phyloP scores from a whole-genome alignment of 2,113 vertebrate genomes.

The Gymnocephalus cernua region DNA sequence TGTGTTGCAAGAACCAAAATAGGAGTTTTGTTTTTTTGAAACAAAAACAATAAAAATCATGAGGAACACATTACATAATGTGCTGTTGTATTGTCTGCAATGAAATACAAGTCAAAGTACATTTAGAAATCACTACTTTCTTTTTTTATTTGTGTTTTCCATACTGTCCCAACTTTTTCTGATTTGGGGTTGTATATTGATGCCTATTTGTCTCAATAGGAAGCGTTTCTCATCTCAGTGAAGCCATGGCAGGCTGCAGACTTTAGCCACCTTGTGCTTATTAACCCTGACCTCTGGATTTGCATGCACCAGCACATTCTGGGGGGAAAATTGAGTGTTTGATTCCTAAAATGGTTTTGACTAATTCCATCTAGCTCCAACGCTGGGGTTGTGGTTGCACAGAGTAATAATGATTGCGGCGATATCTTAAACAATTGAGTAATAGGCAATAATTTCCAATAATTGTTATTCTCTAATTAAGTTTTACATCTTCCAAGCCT shows the following conservation, averaged over 20 bases:
- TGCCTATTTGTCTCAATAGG: slow-evolving; percentile 29
- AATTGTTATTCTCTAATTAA: slow-evolving; percentile 81
- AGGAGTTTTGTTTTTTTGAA: no score
- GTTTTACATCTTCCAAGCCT: slow-evolving; percentile 69
- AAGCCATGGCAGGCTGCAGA: slow-evolving; percentile 28
- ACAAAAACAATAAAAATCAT: no score
- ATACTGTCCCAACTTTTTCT: no score
- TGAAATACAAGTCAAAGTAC: no score
- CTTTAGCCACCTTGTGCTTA: slow-evolving; percentile 63
- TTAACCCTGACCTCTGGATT: slow-evolving; percentile 62
- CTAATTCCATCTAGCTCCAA: slow-evolving; percentile 53
- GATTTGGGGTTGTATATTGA: no score
- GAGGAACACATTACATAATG: no score
- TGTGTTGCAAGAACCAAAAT: no score
- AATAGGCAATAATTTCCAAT: slow-evolving; percentile 80
- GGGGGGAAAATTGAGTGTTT: slow-evolving; percentile 13
- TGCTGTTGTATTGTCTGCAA: no score
- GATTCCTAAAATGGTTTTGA: slow-evolving; percentile 54
- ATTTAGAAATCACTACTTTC: no score
- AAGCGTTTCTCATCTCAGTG: slow-evolving; percentile 13
- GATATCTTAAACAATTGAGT: slow-evolving; percentile 78
- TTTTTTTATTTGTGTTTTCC: no score
- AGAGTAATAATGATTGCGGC: slow-evolving; percentile 66
- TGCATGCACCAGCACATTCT: slow-evolving; percentile 10
- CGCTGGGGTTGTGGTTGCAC: slow-evolving; percentile 44